phyloP scores from a whole-genome alignment of 2,113 vertebrate species.

The Hystrix cristata region DNA sequence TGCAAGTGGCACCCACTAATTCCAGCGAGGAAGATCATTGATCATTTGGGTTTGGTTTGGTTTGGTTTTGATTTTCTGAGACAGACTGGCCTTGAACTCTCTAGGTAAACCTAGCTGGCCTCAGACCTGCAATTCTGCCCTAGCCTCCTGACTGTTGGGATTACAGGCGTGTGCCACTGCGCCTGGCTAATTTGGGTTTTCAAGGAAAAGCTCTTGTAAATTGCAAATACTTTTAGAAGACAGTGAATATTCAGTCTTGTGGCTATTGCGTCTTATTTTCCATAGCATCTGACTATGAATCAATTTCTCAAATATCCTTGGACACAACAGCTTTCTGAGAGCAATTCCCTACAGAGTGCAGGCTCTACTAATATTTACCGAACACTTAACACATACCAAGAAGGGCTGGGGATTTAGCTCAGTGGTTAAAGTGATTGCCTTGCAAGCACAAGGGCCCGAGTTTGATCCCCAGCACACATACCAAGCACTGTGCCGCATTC shows the following conservation, averaged over 20 bases:
- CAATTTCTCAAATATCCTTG: conserved; percentile 29
- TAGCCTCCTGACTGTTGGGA: background rate
- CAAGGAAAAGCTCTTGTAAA: background rate
- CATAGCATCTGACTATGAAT: background rate
- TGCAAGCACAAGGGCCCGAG: too few relatives aligned
- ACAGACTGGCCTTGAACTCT: background rate
- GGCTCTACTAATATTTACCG: conserved; percentile 34
- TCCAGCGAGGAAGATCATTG: conserved; percentile 15
- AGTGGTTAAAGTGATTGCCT: too few relatives aligned
- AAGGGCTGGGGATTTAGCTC: too few relatives aligned
- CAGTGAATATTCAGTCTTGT: background rate
- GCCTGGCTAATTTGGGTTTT: background rate
- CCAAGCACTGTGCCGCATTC: background rate
- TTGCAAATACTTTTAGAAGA: conserved; percentile 42
- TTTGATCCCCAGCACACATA: background rate
- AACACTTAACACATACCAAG: conserved; percentile 13
- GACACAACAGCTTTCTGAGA: conserved; percentile 48
- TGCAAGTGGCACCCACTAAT: conserved; percentile 46
- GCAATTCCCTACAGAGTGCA: conserved; percentile 13
- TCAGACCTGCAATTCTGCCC: background rate
- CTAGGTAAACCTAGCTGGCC: background rate
- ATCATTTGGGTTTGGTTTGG: background rate
- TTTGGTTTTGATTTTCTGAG: background rate
- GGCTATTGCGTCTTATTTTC: background rate
- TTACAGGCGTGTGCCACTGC: background rate